A percentile compares a stretch with the other conserved stretches of the same genome.
phyloP scores from a whole-genome alignment of 2,797 vertebrate genomes.

The Hippopotamyrus pictus region DNA sequence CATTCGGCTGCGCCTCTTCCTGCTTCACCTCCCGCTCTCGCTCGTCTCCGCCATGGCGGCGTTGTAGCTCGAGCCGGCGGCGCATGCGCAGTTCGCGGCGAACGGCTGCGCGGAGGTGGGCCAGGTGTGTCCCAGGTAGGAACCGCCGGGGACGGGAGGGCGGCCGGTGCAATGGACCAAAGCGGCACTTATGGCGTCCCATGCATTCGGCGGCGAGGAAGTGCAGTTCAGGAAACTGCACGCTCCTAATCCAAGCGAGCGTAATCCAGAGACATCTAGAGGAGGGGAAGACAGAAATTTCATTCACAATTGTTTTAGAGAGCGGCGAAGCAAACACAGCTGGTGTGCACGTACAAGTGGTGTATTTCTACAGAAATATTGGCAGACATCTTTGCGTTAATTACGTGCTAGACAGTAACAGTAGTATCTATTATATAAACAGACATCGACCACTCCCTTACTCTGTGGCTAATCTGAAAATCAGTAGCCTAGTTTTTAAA shows the following conservation, averaged over 20 bases:
- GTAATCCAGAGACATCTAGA: slow-evolving; percentile 23
- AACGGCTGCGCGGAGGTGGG: slow-evolving; percentile 31
- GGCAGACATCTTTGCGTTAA: neutral
- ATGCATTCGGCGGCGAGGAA: neutral
- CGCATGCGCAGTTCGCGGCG: slow-evolving; percentile 60
- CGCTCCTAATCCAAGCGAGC: neutral
- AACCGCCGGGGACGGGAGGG: neutral
- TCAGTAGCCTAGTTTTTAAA: neutral
- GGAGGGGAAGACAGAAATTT: slow-evolving; percentile 17
- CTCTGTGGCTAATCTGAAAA: neutral
- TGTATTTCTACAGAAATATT: neutral
- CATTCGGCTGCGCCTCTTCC: slow-evolving; percentile 65
- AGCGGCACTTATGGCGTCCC: neutral
- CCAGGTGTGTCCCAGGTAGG: slow-evolving; percentile 66
- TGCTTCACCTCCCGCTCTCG: slow-evolving; percentile 61
- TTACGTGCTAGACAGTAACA: neutral
- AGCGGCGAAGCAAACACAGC: neutral
- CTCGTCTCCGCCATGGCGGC: slow-evolving; percentile 90
- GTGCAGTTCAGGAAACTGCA: neutral
- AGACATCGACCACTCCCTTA: neutral
- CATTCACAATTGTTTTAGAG: neutral
- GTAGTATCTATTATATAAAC: neutral
- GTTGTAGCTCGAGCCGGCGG: slow-evolving; percentile 49
- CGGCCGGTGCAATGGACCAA: neutral
- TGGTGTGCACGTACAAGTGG: neutral